These are phyloP conservation scores for Phorcus lineatus DNA, from an alignment of 2,888 invertebrate genomes.

Conservation along the genomic window DNA sequence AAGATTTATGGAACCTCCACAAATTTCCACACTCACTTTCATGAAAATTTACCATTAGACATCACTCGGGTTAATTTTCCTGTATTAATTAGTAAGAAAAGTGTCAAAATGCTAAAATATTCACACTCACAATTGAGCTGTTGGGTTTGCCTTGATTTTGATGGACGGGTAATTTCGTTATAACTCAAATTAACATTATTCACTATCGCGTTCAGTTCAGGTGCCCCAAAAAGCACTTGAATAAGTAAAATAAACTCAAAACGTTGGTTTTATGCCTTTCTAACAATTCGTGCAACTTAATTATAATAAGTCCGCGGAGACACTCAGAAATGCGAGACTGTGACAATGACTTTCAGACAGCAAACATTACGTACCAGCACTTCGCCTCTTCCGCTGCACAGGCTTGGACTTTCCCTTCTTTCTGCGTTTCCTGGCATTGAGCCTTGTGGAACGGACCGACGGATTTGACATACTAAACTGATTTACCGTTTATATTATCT, in stretches of 20 bases:
- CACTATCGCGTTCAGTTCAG: too few relatives aligned
- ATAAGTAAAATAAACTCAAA: too few relatives aligned
- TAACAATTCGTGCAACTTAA: too few relatives aligned
- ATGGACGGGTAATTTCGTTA: too few relatives aligned
- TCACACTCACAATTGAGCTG: neutral
- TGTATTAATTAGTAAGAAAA: too few relatives aligned
- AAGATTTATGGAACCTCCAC: neutral
- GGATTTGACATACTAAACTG: slow-evolving; percentile 57
- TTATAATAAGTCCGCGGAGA: neutral
- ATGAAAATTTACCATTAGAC: too few relatives aligned
- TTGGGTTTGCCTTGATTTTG: too few relatives aligned
- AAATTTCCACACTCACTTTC: neutral
- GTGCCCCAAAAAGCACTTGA: too few relatives aligned
- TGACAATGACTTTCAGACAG: slow-evolving; percentile 16
- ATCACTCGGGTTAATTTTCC: too few relatives aligned
- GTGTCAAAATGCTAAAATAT: too few relatives aligned
- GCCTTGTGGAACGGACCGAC: slow-evolving; percentile 60
- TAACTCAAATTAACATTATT: too few relatives aligned
- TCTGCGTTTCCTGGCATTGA: slow-evolving; percentile 59
- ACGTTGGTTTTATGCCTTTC: too few relatives aligned
- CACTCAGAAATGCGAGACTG: slow-evolving; percentile 15
- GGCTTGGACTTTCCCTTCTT: slow-evolving; percentile 46
- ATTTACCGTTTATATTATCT: slow-evolving; percentile 19
- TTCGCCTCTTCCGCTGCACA: slow-evolving; percentile 38
- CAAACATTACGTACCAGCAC: slow-evolving; percentile 44